Base-by-base conservation (phyloP, 1,140 invertebrate species). In the Trachymyrmex septentrionalis region DNA sequence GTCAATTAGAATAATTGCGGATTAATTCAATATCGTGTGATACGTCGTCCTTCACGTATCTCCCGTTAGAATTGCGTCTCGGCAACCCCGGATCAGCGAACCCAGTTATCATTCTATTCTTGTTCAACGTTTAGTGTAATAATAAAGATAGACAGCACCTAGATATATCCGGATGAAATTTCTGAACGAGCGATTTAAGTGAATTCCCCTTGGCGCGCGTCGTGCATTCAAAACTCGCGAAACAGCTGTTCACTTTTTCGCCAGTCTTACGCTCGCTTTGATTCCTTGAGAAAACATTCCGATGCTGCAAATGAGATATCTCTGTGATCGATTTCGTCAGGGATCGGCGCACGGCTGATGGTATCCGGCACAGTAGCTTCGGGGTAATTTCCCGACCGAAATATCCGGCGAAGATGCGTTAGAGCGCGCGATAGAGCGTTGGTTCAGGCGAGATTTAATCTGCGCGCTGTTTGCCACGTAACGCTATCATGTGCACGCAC, bases 371-470 rank as follows among this genome's bases (percentile, higher is more conserved):
- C 27, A 30, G 19, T 4, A 10, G 19, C 14, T 55, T 38, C 16
- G 24, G 19, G 34, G 34, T 16, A 27, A 85, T 67, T 48, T 6
- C 72, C 16, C 38, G 63, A 14, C 57, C 34, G 44, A 19, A 78
- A 72, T 69, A 67, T 67, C 81, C 61, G 50, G 57, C 30, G 48
- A 53, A 67, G 44, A 78, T 57, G 76, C 76, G 21, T 50, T 30
- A n/a, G n/a, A n/a, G 14, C 16, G 19, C 76, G 61, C 53, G 53
- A 44, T 48, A 59, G 21, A 59, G 21, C 67, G 55, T 48, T n/a
- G 21, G 16, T 7, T 27, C 34, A 21, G 14, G 55, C n/a, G 44
- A 84, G 24, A 73, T 73, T 61, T 48, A 61, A 84, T 73, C 38
- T 48, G 1, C 66, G 21, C 19, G 38, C 10, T 50, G 24, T 30